These are phyloP conservation scores for Pteropus alecto DNA, from an alignment of 2,113 vertebrate species.

Conservation along the genomic window DNA sequence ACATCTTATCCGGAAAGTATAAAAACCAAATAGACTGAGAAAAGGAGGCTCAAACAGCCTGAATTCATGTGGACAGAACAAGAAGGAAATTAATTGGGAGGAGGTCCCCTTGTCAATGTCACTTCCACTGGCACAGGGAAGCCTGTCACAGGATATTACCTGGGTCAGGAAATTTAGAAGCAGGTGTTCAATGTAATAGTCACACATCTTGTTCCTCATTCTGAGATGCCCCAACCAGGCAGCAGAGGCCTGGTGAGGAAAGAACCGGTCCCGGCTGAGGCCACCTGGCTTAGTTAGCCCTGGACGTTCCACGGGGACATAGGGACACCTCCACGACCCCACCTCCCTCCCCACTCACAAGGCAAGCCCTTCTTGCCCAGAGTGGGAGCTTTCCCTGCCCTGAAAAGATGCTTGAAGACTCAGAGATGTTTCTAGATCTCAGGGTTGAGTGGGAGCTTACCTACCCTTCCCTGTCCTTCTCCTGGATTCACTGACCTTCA, in stretches of 20 bases:
- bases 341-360: fast-evolving
- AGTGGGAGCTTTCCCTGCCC: not conserved
- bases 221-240: not conserved
- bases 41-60: not conserved
- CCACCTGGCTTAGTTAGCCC: not conserved
- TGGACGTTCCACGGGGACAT: not conserved
- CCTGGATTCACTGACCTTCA: too few species aligned
- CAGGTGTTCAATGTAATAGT: not conserved
- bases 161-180: not conserved
- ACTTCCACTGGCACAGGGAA: not conserved
- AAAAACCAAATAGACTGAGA: not conserved
- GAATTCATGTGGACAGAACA: not conserved
- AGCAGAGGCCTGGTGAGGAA: not conserved
- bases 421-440: not conserved
- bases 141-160: fast-evolving
- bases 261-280: not conserved
- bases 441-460: not conserved
- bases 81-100: not conserved
- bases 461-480: not conserved
- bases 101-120: fast-evolving
- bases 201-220: not conserved
- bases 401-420: not conserved
- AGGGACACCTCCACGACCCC: fast-evolving
- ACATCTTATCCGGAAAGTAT: not conserved
- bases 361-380: not conserved